Base-by-base conservation (phyloP, 2,888 invertebrate genomes). In the Ypsolopha scabrella region DNA sequence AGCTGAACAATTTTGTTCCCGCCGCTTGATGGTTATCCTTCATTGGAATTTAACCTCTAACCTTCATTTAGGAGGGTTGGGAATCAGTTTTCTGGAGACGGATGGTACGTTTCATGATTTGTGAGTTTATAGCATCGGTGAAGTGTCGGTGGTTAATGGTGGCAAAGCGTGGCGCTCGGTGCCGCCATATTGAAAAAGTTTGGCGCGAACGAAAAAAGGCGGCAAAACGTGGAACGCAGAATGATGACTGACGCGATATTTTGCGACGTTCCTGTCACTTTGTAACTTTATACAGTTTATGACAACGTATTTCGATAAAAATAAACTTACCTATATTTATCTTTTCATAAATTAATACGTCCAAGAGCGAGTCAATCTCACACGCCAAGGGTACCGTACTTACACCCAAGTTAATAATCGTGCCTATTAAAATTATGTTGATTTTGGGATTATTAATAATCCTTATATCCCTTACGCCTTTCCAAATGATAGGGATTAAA, bases 91-190 rank as follows among this genome's bases (percentile, higher is more conserved):
- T 53, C 55, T 48, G 54, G 51, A 53, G 50, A 55, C 54, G 62
- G 72, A 74, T 73, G 72, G 77, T 72, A 76, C 75, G 75, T 83
- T 83, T 82, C 81, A 85, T 86, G 86, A 87, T 87, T 87, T 86
- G 87, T 87, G 85, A 86, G 86, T 86, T 87, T 86, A 85, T 85
- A 83, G 81, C 80, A 72, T 80, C 83, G 82, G 83, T 83, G 85
- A 83, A 85, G 86, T 85, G 83, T 78, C 80, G 81, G 81, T 78
- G 82, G 80, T 82, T 85, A 83, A 83, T 85, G 85, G 85, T 80
- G 80, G 80, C 80, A 75, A 76, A 75, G 82, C 76, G 78, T 75
- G 77, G 80, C 80, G 72, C 79, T 74, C 76, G 74, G 74, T 68
- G 70, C 68, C 63, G 85, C 83, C 85, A 85, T 85, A 85, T 85